Percentiles rank a stretch among this genome's conserved stretches.
These are phyloP conservation scores for Karalla daura DNA, from an alignment of 2,797 vertebrate genomes.

Conservation along the genomic window DNA sequence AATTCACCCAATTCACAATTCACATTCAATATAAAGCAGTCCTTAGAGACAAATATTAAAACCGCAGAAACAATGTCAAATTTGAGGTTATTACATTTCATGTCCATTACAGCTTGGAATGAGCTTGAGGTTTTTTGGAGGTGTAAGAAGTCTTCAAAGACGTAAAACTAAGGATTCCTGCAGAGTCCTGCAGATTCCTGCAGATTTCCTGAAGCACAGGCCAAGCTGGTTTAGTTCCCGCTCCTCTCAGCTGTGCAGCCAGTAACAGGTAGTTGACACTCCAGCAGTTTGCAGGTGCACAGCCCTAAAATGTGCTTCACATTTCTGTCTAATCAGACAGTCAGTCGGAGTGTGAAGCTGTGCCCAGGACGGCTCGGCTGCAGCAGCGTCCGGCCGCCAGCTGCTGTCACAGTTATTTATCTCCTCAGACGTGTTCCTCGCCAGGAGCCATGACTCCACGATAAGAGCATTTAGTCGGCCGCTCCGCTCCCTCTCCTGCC, in stretches of 20 bases:
- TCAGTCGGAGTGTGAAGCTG: conserved; percentile 13
- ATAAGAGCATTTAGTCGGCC: conserved; percentile 11
- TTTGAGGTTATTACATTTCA: too few species aligned
- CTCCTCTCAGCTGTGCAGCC: neutral
- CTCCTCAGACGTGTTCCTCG: conserved; percentile 22
- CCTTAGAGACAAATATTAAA: too few species aligned
- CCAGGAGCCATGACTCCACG: conserved; percentile 13
- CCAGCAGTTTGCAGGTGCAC: conserved; percentile 15
- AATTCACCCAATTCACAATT: too few species aligned
- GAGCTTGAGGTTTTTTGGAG: too few species aligned
- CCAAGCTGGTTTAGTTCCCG: conserved; percentile 28
- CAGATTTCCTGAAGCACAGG: too few species aligned
- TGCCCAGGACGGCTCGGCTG: conserved; percentile 25
- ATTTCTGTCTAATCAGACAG: conserved; percentile 28
- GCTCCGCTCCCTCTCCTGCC: neutral
- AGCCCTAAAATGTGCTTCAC: conserved; percentile 36
- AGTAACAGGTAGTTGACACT: conserved; percentile 7
- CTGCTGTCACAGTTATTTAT: conserved; percentile 37
- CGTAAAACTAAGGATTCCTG: too few species aligned
- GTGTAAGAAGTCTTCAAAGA: too few species aligned
- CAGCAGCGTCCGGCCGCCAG: conserved; percentile 30
- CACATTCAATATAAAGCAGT: too few species aligned
- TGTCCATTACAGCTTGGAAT: too few species aligned
- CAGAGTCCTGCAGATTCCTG: too few species aligned
- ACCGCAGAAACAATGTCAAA: too few species aligned